A percentile compares a stretch with the other conserved stretches of the same genome.
Conservation (phyloP, 92 coral and sea anemone species). For the Anthopleura xanthogrammica region DNA sequence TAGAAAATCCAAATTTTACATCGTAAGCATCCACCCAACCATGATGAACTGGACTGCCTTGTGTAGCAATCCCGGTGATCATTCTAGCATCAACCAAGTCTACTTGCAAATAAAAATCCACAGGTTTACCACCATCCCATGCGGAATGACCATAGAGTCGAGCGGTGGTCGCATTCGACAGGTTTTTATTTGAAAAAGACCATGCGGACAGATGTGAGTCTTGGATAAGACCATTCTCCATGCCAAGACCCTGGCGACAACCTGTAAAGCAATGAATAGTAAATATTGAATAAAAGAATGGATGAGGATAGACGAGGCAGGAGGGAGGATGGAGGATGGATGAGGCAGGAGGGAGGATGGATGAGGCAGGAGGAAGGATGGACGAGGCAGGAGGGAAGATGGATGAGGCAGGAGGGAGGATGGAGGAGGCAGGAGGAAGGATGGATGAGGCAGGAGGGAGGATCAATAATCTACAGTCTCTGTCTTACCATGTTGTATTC, state of each 20-base stretch:
- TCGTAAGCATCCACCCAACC: constrained; percentile 18
- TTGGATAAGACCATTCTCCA: constrained; percentile 22
- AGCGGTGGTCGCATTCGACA: not conserved
- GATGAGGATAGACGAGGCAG: too few relatives aligned
- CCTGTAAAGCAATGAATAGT: not conserved
- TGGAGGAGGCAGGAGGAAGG: too few relatives aligned
- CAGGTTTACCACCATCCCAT: not conserved
- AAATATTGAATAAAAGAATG: too few relatives aligned
- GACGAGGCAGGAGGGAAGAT: too few relatives aligned
- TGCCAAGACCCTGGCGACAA: constrained; percentile 6
- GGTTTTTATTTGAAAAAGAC: not conserved
- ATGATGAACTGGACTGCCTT: constrained; percentile 10
- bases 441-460: too few relatives aligned
- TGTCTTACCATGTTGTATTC: constrained; percentile 18
- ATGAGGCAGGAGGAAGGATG: too few relatives aligned
- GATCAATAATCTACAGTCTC: too few relatives aligned
- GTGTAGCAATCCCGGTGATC: constrained; percentile 35
- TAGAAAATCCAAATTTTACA: constrained; percentile 6
- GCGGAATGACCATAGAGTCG: not conserved
- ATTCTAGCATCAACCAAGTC: constrained; percentile 25
- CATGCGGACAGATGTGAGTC: constrained; percentile 16
- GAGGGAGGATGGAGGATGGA: too few relatives aligned
- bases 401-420: too few relatives aligned
- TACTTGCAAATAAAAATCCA: constrained; percentile 1
- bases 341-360: too few relatives aligned